Base-by-base conservation (phyloP, 2,113 vertebrate species). In the Bagarius yarrelli region DNA sequence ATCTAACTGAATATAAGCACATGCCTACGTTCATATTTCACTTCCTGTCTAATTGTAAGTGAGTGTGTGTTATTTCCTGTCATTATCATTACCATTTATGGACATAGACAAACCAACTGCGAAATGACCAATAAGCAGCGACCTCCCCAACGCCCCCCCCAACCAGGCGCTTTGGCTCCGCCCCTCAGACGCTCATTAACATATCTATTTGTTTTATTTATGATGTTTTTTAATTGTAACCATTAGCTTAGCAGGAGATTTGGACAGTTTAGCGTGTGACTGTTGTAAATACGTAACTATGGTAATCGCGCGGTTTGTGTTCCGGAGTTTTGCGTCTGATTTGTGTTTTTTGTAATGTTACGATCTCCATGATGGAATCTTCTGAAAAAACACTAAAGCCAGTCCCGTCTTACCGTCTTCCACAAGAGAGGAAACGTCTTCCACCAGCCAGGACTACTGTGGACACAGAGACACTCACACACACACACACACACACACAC, bases 401-500 rank as follows among this genome's bases (percentile, higher is more conserved):
- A 76, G 21, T 76, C 83, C 66, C 73, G 80, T 50, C 81, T 72
- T 83, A 34, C 79, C 56, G 91, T 93, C 91, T 93, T 93, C 91
- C 90, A 4, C 32, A 86, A 86, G 85, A 59, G 76, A 85, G 76
- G 63, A 74, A 16, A 83, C 9, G 80, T 88, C 82, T 83, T 87
- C 80, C 80, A 84, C 67, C 57, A 44, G 80, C 85, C 84, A 67
- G 91, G 91, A 88, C 88, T 19, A 32, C 70, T 32, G 18, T 55
- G 75, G 61, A 19, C 69, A 67, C 2, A n/a, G 57, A 83, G 56
- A 80, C 64, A 52, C 81, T 32, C 0, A 73, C 30, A 53, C 40
- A 66, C 47, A 64, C 47, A 71, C 52, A 71, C 27, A 73, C 55
- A 57, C 30, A 23, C 0, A 73, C 30, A 53, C 40, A 66, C 47